Percentiles rank a stretch among this genome's conserved stretches.
Conservation (phyloP, 2,797 vertebrate species). For the Chelidonichthys spinosus region DNA sequence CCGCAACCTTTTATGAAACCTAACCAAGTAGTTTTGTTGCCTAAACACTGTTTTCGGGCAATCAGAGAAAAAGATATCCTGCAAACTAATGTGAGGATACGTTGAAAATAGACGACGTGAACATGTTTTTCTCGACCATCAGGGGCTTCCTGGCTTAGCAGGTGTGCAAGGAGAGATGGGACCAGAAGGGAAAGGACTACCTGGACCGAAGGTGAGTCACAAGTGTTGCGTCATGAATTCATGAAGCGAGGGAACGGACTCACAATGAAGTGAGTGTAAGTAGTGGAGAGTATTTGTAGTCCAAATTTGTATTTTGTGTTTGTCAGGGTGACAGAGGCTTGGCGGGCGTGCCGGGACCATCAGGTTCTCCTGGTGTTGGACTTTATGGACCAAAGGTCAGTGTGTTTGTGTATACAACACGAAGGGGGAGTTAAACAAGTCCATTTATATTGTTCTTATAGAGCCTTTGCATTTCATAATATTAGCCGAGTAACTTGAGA, state of each 20-base stretch:
- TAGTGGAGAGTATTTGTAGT: neutral
- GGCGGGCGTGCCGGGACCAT: slow-evolving; percentile 80
- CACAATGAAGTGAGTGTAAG: too few relatives aligned
- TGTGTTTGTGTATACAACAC: neutral
- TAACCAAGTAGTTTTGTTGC: too few relatives aligned
- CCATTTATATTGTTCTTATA: neutral
- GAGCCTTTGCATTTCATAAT: neutral
- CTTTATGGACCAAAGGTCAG: slow-evolving; percentile 86
- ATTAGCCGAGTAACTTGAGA: neutral
- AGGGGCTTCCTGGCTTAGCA: slow-evolving; percentile 86
- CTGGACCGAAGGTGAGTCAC: slow-evolving; percentile 86
- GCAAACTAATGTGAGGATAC: neutral
- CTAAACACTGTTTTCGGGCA: too few relatives aligned
- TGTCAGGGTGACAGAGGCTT: slow-evolving; percentile 86
- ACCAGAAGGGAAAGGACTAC: slow-evolving; percentile 84
- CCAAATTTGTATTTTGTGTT: slow-evolving; percentile 12
- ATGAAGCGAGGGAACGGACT: neutral
- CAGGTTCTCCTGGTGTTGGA: slow-evolving; percentile 79
- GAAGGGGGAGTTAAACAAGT: neutral
- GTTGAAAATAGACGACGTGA: neutral
- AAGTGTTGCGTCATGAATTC: neutral
- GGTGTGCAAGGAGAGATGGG: slow-evolving; percentile 86
- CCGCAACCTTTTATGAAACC: too few relatives aligned
- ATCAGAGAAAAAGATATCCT: neutral
- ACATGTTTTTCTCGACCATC: neutral